Conservation (phyloP, 2,888 invertebrate genomes). For the Adineta ricciae region DNA sequence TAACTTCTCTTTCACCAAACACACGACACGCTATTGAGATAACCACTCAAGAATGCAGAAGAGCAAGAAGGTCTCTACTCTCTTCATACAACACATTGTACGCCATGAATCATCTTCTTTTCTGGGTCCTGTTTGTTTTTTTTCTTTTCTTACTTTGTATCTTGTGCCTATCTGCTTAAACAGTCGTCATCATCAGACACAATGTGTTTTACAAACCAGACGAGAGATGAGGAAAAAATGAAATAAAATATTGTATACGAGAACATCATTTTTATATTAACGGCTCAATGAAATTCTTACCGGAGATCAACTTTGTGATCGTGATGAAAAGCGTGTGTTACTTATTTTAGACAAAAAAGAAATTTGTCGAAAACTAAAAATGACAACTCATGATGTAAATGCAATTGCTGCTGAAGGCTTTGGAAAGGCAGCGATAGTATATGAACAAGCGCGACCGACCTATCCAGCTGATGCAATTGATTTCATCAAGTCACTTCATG, state of each 20-base stretch:
- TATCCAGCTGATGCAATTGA: not conserved
- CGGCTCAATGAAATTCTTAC: too few relatives aligned
- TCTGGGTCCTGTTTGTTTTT: not conserved
- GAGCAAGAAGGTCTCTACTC: not conserved
- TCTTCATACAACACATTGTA: not conserved
- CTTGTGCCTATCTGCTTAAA: not conserved
- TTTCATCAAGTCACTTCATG: not conserved
- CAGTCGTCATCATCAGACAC: not conserved
- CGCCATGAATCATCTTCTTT: not conserved
- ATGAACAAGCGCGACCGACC: not conserved
- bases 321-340: too few relatives aligned
- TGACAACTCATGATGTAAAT: not conserved
- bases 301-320: too few relatives aligned
- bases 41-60: not conserved
- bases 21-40: not conserved
- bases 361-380: not conserved
- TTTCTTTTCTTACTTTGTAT: not conserved
- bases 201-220: not conserved
- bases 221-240: not conserved
- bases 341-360: too few relatives aligned
- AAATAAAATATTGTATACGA: not conserved
- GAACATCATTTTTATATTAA: not conserved
- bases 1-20: not conserved
- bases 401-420: not conserved
- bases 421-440: not conserved